Percentiles rank a stretch among this genome's conserved stretches.
Conservation (phyloP, 2,797 vertebrate species). For the Brachyalestes nurse region DNA sequence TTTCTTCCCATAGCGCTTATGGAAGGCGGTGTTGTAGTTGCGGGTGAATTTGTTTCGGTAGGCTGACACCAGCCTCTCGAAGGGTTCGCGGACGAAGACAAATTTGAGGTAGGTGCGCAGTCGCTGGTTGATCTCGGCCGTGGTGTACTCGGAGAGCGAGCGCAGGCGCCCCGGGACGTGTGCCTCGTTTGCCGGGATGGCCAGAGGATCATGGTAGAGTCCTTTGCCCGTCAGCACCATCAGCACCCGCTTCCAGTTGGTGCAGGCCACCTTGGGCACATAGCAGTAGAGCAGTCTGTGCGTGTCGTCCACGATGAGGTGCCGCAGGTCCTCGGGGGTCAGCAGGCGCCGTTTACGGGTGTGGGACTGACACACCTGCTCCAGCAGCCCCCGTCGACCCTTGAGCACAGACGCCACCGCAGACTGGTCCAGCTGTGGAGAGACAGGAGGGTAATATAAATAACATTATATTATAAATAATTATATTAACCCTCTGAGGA, state of each 20-base stretch:
- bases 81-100: constrained; percentile 92
- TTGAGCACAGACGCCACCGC: constrained; percentile 80
- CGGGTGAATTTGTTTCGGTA: constrained; percentile 94
- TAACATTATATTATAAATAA: too few species aligned
- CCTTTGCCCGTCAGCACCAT: constrained; percentile 89
- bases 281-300: constrained; percentile 96
- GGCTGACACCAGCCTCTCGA: constrained; percentile 92
- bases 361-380: constrained; percentile 82
- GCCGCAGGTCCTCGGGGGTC: constrained; percentile 86
- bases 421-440: constrained; percentile 69
- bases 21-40: constrained; percentile 92
- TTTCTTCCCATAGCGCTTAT: constrained; percentile 90
- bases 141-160: constrained; percentile 86
- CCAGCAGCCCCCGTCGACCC: constrained; percentile 84
- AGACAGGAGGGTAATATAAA: background rate
- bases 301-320: constrained; percentile 92
- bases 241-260: constrained; percentile 96
- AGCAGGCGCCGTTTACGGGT: constrained; percentile 86
- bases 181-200: constrained; percentile 90
- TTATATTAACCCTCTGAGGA: too few species aligned
- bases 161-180: constrained; percentile 87
- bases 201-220: constrained; percentile 81
- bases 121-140: constrained; percentile 88
- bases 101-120: constrained; percentile 95
- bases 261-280: constrained; percentile 97